phyloP scores from a whole-genome alignment of 2,888 invertebrate species.

The Copidosoma aretas region DNA sequence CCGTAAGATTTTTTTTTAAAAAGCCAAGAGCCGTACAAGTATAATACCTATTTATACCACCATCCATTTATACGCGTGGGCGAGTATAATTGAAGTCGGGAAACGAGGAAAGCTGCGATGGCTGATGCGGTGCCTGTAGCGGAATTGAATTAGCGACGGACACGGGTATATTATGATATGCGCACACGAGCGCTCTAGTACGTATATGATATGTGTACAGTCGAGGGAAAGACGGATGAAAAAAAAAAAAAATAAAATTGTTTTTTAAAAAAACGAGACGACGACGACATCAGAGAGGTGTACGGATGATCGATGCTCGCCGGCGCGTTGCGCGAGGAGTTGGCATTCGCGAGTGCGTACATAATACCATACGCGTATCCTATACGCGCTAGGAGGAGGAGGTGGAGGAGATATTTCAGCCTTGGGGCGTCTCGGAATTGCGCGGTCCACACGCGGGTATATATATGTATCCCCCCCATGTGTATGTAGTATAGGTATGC shows the following conservation, averaged over 20 bases:
- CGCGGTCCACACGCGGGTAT: not conserved
- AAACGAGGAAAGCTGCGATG: slow-evolving; percentile 1
- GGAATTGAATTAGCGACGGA: not conserved
- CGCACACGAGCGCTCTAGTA: too few species aligned
- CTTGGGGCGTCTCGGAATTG: slow-evolving; percentile 18
- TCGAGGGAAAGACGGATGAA: not conserved
- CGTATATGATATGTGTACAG: not conserved
- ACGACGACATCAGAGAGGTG: not conserved
- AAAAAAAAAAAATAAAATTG: not conserved
- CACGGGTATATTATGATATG: too few species aligned
- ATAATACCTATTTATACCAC: not conserved
- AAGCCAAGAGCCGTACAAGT: not conserved
- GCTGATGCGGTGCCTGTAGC: slow-evolving; percentile 9
- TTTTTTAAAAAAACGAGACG: not conserved
- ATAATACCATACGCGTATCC: not conserved
- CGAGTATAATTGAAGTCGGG: slow-evolving; percentile 16
- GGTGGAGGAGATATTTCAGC: slow-evolving; percentile 29
- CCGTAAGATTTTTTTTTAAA: not conserved
- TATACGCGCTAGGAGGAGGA: not conserved
- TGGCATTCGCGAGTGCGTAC: slow-evolving; percentile 12
- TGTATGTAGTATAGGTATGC: too few species aligned
- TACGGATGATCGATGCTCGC: slow-evolving; percentile 33
- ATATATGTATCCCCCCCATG: not conserved
- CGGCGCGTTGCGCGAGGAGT: slow-evolving; percentile 11
- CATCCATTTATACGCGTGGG: not conserved